Evolutionary conservation across 2,888 invertebrate species (phyloP).

Genomic region (Phyllotreta cruciferae): DNA sequence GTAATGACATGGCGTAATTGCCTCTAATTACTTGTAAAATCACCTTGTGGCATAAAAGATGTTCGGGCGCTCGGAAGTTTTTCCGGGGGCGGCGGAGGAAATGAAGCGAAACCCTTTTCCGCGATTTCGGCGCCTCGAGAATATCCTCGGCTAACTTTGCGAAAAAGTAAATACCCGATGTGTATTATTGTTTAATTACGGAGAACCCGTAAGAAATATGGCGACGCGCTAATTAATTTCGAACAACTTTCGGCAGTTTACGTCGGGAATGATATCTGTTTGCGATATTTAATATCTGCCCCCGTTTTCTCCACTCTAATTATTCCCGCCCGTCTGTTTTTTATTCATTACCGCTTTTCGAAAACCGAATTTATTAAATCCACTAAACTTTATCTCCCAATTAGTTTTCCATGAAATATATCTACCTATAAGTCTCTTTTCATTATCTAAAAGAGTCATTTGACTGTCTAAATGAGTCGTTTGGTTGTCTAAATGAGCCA

Average conservation of each 20-base stretch:
- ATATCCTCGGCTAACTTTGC: slow-evolving; percentile 32
- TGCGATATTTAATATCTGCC: slow-evolving; percentile 48
- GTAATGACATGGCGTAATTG: slow-evolving; percentile 63
- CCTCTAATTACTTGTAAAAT: slow-evolving; percentile 64
- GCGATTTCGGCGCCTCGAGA: slow-evolving; percentile 35
- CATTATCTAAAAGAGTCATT: no score
- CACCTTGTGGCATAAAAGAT: slow-evolving; percentile 63
- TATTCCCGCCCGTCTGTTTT: slow-evolving; percentile 44
- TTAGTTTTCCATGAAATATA: no score
- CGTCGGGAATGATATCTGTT: slow-evolving; percentile 50
- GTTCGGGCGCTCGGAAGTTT: slow-evolving; percentile 55
- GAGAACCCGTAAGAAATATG: slow-evolving; percentile 56
- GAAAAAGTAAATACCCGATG: slow-evolving; percentile 52
- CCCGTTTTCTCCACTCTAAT: slow-evolving; percentile 44
- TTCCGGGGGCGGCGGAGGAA: slow-evolving; percentile 55
- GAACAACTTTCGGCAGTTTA: slow-evolving; percentile 49
- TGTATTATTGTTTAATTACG: slow-evolving; percentile 60
- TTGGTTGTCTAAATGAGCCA: no score
- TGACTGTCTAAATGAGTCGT: no score
- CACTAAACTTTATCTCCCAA: no score
- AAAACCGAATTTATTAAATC: not conserved
- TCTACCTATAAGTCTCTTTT: no score
- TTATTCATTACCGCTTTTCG: slow-evolving; percentile 32
- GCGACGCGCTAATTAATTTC: slow-evolving; percentile 57
- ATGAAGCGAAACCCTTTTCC: slow-evolving; percentile 54